Evolutionary conservation across 2,113 vertebrate genomes (phyloP).

Genomic region (Vicugna pacos): DNA sequence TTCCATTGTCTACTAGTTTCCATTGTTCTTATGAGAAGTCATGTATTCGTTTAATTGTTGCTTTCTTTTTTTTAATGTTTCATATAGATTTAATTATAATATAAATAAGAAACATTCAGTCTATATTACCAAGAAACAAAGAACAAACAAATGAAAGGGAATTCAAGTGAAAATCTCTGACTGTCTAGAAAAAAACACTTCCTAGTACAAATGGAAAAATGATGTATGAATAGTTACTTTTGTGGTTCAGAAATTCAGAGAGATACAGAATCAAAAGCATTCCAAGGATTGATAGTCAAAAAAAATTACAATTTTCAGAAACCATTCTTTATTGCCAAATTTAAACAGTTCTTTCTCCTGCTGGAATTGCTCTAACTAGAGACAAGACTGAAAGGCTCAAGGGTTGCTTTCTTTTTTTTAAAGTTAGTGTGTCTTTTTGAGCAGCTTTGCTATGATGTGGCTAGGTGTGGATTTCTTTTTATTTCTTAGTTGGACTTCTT

Average conservation of each 20-base stretch:
- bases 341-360: not conserved
- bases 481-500: not conserved
- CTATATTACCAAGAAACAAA: not conserved
- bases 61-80: not conserved
- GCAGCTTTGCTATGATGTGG: not conserved
- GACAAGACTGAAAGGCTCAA: not conserved
- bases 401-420: too few relatives aligned
- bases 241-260: conserved; percentile 26
- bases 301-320: not conserved
- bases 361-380: conserved; percentile 8
- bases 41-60: not conserved
- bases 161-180: conserved; percentile 31
- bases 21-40: not conserved
- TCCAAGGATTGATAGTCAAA: conserved; percentile 30
- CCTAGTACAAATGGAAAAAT: conserved; percentile 27
- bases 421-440: not conserved
- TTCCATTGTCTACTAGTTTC: not conserved
- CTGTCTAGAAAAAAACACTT: not conserved
- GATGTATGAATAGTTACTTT: conserved; percentile 33
- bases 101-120: conserved; percentile 48
- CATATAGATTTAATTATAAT: conserved; percentile 57
- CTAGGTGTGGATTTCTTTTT: not conserved
- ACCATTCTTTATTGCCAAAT: not conserved
- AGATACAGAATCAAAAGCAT: not conserved
- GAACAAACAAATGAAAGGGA: not conserved